Evolutionary conservation across 2,888 invertebrate species (phyloP), one percentile per base, ranked within the genome.

Genomic region (Xestia xanthographa): DNA sequence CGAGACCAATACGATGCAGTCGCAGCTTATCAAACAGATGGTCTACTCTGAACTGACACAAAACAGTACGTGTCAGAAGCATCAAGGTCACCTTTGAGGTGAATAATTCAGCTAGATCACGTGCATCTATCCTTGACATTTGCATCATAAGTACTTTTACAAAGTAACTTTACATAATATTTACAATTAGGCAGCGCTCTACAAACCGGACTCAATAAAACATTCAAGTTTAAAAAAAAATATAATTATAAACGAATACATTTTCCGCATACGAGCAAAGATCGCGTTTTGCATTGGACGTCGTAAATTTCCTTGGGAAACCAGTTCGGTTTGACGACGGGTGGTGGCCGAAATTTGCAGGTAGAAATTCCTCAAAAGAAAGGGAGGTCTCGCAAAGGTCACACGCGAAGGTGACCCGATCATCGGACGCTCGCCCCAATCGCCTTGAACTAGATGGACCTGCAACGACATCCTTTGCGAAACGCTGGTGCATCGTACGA

Each of bases 391-490:
- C 58, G 74, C 86, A 93, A 93, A 95, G 95, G 95, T 95, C 94
- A 92, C 75, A 77, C 78, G 82, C 88, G 95, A 95, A 95, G 95
- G 94, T 93, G 92, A 94, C 92, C 91, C 89, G 92, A 93, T 90
- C 92, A 92, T 93, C 92, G 88, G 90, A 85, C 91, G 89, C 86
- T 86, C 86, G 87, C 86, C 91, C 90, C 86, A 93, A 91, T 94
- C 82, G 91, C 95, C 95, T 95, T 95, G 95, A 94, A 94, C 95
- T 91, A 94, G 90, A 94, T 95, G 92, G 86, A 89, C 85, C 84
- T 67, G 75, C 82, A 76, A 86, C 86, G 87, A 90, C 91, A 91
- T 92, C 90, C 87, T 91, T 92, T 92, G 87, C 92, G 90, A 92
- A 92, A 91, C 86, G 58, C 50, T 58, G 70, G 73, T 85, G 83